Percentiles rank a stretch among this genome's conserved stretches.
These are phyloP conservation scores for Maniola hyperantus DNA, from an alignment of 2,888 invertebrate genomes.

Conservation along the genomic window DNA sequence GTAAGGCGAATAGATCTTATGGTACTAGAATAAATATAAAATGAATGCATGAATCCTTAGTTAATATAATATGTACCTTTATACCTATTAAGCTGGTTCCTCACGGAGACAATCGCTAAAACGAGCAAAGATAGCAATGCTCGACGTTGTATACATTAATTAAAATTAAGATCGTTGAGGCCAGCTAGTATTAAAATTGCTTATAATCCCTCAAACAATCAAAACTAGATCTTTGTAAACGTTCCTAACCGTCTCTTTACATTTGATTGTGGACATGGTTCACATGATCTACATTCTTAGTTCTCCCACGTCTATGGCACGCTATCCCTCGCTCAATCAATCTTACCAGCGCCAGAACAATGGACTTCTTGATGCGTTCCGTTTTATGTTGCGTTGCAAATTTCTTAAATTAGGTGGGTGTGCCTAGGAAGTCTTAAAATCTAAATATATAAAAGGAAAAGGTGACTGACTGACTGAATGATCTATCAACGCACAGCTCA, in stretches of 20 bases:
- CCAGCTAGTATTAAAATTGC: background rate
- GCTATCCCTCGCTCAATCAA: slow-evolving; percentile 59
- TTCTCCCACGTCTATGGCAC: slow-evolving; percentile 66
- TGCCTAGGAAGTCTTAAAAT: slow-evolving; percentile 25
- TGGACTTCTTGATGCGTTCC: slow-evolving; percentile 50
- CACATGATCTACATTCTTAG: slow-evolving; percentile 71
- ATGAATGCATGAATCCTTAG: too few relatives aligned
- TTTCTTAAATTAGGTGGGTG: slow-evolving; percentile 48
- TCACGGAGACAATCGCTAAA: too few relatives aligned
- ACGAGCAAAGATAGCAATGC: too few relatives aligned
- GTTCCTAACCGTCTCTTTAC: slow-evolving; percentile 22
- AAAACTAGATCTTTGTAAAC: slow-evolving; percentile 30
- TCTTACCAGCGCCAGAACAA: slow-evolving; percentile 60
- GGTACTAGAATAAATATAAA: too few relatives aligned
- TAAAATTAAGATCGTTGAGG: too few relatives aligned
- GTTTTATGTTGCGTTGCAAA: slow-evolving; percentile 54
- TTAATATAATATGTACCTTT: too few relatives aligned
- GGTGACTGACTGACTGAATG: too few relatives aligned
- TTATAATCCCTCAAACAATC: slow-evolving; percentile 13
- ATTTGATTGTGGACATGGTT: slow-evolving; percentile 45
- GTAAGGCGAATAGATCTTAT: too few relatives aligned
- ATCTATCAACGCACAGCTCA: too few relatives aligned
- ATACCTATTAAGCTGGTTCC: too few relatives aligned
- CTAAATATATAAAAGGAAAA: too few relatives aligned
- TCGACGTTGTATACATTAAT: too few relatives aligned